Percentiles rank a stretch among this genome's conserved stretches.
These are phyloP conservation scores for Malaclemys terrapin DNA, from an alignment of 2,113 vertebrate species.

Conservation along the genomic window DNA sequence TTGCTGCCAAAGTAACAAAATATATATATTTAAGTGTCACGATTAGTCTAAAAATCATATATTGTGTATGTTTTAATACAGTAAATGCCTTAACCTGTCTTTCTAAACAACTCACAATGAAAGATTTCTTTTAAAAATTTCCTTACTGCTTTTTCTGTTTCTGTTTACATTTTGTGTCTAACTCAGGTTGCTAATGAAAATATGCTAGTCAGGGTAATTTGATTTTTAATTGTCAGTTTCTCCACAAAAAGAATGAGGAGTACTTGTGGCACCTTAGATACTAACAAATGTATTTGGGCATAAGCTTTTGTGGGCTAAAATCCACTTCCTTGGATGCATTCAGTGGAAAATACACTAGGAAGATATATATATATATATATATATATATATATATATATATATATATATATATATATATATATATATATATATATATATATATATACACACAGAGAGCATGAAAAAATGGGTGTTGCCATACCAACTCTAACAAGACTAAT, in stretches of 20 bases:
- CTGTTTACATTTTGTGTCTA: not conserved
- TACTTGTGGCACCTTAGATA: too few species aligned
- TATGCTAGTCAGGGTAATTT: not conserved
- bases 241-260: not conserved
- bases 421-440: too few species aligned
- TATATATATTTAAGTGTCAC: not conserved
- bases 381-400: too few species aligned
- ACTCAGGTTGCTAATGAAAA: not conserved
- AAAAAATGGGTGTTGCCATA: too few species aligned
- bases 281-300: too few species aligned
- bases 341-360: too few species aligned
- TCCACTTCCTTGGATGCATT: too few species aligned
- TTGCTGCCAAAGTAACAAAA: not conserved
- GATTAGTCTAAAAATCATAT: not conserved
- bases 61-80: not conserved
- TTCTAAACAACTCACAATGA: not conserved
- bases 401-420: too few species aligned
- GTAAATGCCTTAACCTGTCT: not conserved
- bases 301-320: too few species aligned
- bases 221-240: not conserved
- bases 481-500: too few species aligned
- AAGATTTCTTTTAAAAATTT: not conserved
- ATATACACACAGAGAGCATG: too few species aligned
- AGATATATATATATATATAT: too few species aligned
- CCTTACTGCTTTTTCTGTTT: not conserved